Evolutionary conservation across 1,140 invertebrate genomes (phyloP).

Genomic region (Ruditapes philippinarum): DNA sequence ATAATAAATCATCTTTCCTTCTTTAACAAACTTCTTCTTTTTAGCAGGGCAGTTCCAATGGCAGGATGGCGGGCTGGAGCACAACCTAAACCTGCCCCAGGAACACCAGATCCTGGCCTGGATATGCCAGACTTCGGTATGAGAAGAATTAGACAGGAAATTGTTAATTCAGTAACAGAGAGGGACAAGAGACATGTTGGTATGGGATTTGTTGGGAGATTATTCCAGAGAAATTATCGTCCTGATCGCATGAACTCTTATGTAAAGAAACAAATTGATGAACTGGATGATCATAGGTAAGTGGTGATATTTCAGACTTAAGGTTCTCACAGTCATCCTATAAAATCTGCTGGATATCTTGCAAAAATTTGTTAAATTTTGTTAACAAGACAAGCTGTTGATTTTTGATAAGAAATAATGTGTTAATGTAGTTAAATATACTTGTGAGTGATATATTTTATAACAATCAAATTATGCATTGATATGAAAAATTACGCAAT

Average conservation of each 20-base stretch:
- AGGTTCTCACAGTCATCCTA: too few relatives aligned
- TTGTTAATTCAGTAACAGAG: slow-evolving; percentile 91
- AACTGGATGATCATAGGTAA: slow-evolving; percentile 94
- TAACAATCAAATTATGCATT: too few relatives aligned
- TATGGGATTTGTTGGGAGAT: slow-evolving; percentile 93
- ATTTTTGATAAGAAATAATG: too few relatives aligned
- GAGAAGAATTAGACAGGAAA: slow-evolving; percentile 90
- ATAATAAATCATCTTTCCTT: too few relatives aligned
- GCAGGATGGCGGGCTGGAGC: slow-evolving; percentile 76
- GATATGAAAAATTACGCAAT: too few relatives aligned
- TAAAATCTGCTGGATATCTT: too few relatives aligned
- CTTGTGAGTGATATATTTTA: too few relatives aligned
- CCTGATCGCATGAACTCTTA: slow-evolving; percentile 88
- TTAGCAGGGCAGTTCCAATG: neutral
- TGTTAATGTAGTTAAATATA: too few relatives aligned
- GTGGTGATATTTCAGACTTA: too few relatives aligned
- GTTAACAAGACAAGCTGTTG: too few relatives aligned
- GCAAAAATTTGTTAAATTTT: too few relatives aligned
- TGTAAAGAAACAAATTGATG: slow-evolving; percentile 93
- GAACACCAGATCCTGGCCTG: slow-evolving; percentile 76
- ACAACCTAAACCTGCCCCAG: slow-evolving; percentile 77
- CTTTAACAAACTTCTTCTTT: too few relatives aligned
- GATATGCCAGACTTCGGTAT: slow-evolving; percentile 83
- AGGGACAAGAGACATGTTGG: slow-evolving; percentile 94
- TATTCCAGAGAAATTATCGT: slow-evolving; percentile 90